These are phyloP conservation scores for Latrodectus geometricus DNA, from an alignment of 1,140 invertebrate genomes.

Conservation along the genomic window DNA sequence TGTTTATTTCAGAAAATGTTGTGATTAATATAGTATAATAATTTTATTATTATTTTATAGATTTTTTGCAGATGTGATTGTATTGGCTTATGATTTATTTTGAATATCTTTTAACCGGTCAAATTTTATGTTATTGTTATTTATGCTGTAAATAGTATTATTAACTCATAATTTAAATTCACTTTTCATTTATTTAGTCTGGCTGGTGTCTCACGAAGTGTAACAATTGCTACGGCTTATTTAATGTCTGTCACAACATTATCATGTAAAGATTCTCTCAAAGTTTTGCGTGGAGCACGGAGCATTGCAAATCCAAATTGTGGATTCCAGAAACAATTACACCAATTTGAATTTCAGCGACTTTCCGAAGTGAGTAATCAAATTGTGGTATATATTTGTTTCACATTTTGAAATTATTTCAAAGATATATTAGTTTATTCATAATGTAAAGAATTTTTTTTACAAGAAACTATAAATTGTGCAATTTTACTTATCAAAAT, in stretches of 20 bases:
- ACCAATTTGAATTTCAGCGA: slow-evolving; percentile 88
- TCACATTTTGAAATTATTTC: not conserved
- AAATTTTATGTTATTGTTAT: no score
- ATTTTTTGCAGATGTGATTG: no score
- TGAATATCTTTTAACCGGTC: no score
- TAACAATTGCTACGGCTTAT: slow-evolving; percentile 93
- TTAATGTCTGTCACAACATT: slow-evolving; percentile 93
- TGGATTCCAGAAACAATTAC: slow-evolving; percentile 93
- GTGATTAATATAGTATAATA: no score
- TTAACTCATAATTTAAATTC: not conserved
- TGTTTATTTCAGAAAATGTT: no score
- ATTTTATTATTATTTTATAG: no score
- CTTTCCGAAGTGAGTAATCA: slow-evolving; percentile 68
- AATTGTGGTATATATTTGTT: not conserved
- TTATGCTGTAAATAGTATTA: no score
- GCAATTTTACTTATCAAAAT: no score
- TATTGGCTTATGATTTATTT: no score
- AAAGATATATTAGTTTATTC: not conserved
- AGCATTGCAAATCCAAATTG: slow-evolving; percentile 94
- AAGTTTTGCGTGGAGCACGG: slow-evolving; percentile 89
- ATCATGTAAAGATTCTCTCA: slow-evolving; percentile 92
- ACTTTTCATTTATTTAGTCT: slow-evolving; percentile 74
- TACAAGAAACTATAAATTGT: no score
- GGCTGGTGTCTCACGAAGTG: slow-evolving; percentile 95
- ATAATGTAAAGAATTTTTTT: no score